These are phyloP conservation scores for Ceuthmochares aereus DNA, from an alignment of 2,113 vertebrate species.

Conservation along the genomic window DNA sequence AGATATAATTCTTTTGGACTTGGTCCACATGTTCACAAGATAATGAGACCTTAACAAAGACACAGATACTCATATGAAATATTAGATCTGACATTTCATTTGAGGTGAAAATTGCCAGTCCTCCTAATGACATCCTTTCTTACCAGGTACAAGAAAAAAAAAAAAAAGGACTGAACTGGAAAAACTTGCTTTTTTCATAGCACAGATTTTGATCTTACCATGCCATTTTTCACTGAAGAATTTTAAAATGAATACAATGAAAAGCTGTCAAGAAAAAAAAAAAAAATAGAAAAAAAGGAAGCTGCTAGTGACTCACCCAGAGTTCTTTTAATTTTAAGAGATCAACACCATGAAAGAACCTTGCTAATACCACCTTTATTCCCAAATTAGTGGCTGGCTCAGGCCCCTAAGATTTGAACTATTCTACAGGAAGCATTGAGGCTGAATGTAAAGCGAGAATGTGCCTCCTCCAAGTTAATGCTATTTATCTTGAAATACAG, in stretches of 20 bases:
- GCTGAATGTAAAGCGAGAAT: not conserved
- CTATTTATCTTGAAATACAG: conserved; percentile 14
- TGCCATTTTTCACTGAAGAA: not conserved
- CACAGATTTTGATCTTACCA: not conserved
- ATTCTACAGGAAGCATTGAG: not conserved
- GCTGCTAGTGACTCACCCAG: not conserved
- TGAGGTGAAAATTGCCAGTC: conserved; percentile 53
- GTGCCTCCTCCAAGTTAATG: not conserved
- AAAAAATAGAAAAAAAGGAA: not conserved
- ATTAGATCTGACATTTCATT: conserved; percentile 55
- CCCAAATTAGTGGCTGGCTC: not conserved
- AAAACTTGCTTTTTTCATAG: not conserved
- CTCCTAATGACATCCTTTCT: conserved; percentile 40
- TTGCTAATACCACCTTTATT: not conserved
- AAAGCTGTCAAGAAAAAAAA: not conserved
- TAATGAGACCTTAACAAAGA: conserved; percentile 65
- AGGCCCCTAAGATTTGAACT: not conserved
- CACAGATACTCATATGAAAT: not conserved
- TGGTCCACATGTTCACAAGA: conserved; percentile 38
- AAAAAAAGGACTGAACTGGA: not conserved
- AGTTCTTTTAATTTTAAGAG: not conserved
- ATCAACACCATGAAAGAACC: not conserved
- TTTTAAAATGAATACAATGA: not conserved
- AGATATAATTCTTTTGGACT: conserved; percentile 50
- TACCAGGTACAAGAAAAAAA: conserved; percentile 1